These are phyloP conservation scores for Plusia festucae DNA, from an alignment of 2,888 invertebrate species.

Conservation along the genomic window DNA sequence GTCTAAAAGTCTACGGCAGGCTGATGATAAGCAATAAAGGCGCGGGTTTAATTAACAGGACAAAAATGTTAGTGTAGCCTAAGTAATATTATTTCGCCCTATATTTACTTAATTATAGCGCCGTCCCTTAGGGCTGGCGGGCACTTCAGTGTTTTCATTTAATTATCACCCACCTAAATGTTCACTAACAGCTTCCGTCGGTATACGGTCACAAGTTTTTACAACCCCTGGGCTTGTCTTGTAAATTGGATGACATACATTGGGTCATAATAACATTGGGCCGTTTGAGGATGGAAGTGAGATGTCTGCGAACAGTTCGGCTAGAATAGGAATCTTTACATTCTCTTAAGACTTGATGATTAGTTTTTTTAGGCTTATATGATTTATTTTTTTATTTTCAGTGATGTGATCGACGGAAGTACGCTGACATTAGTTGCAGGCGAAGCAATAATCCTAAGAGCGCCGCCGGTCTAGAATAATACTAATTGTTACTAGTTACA, in stretches of 20 bases:
- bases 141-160: slow-evolving; percentile 13
- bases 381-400: neutral
- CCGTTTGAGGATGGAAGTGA: no score
- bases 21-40: slow-evolving; percentile 9
- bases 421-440: slow-evolving; percentile 65
- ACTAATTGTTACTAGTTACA: neutral
- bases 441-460: slow-evolving; percentile 71
- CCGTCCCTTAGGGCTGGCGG: neutral
- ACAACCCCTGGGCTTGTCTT: no score
- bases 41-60: slow-evolving; percentile 9
- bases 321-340: no score
- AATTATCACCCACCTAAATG: slow-evolving; percentile 2
- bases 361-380: neutral
- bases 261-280: no score
- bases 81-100: slow-evolving; percentile 5
- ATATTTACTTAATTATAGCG: neutral
- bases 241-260: no score
- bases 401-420: slow-evolving; percentile 1
- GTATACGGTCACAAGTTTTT: neutral
- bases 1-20: neutral
- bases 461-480: slow-evolving; percentile 59
- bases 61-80: slow-evolving; percentile 7
- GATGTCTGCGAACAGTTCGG: no score
- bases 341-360: neutral
- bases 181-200: neutral